phyloP scores from a whole-genome alignment of 2,888 invertebrate species.

The Monoplex corrugatus region DNA sequence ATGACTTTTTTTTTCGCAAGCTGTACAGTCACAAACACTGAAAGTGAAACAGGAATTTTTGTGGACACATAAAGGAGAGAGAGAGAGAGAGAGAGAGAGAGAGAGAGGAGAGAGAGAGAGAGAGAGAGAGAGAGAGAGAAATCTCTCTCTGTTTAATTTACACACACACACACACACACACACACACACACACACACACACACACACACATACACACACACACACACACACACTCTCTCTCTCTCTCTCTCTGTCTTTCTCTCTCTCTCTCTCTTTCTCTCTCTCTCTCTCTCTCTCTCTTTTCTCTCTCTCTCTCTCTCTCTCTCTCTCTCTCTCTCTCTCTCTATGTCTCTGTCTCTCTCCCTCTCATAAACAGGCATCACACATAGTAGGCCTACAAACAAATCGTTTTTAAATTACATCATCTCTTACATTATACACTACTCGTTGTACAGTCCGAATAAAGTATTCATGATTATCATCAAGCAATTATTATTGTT shows the following conservation, averaged over 20 bases:
- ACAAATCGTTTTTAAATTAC: no score
- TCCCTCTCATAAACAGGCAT: no score
- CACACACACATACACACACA: conserved; percentile 21
- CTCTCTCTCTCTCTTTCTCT: conserved; percentile 39
- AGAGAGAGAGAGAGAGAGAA: conserved; percentile 31
- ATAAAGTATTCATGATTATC: no score
- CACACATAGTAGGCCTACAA: no score
- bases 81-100: not conserved
- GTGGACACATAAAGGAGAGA: not conserved
- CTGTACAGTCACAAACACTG: no score
- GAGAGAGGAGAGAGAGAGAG: not conserved
- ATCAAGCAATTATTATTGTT: no score
- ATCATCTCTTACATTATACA: no score
- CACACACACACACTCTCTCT: conserved; percentile 28
- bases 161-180: not conserved
- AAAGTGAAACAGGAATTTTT: no score
- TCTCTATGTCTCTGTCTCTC: not conserved
- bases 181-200: not conserved
- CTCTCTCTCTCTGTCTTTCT: conserved; percentile 18
- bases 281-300: conserved; percentile 38
- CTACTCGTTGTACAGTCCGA: no score
- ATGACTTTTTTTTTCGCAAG: no score
- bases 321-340: conserved; percentile 13
- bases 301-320: conserved; percentile 29
- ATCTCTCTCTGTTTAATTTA: conserved; percentile 7